Evolutionary conservation across 2,113 vertebrate genomes (phyloP).

Genomic region (Oncorhynchus kisutch): DNA sequence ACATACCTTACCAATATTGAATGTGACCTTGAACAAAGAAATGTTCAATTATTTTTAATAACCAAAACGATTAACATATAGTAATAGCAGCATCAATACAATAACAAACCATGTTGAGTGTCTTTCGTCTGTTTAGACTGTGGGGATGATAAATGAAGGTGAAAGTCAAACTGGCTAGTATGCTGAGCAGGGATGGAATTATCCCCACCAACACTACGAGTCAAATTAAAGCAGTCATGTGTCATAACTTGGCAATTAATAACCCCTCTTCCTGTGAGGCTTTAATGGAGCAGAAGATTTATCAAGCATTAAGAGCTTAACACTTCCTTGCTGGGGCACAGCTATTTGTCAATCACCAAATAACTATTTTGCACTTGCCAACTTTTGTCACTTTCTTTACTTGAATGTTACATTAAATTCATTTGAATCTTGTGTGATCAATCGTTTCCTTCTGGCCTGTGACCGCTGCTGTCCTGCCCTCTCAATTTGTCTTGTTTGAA

Average conservation of each 20-base stretch:
- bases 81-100: background rate
- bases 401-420: too few species aligned
- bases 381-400: background rate
- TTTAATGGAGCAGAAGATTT: conserved; percentile 76
- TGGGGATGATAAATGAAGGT: background rate
- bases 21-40: background rate
- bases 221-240: conserved; percentile 67
- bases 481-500: too few species aligned
- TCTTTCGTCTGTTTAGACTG: background rate
- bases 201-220: conserved; percentile 56
- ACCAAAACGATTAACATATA: too few species aligned
- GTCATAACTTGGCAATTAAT: conserved; percentile 73
- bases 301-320: conserved; percentile 72
- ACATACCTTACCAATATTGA: too few species aligned
- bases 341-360: conserved; percentile 60
- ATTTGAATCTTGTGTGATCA: too few species aligned
- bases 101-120: background rate
- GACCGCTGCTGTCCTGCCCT: too few species aligned
- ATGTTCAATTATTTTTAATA: background rate
- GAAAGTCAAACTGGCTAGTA: conserved; percentile 42
- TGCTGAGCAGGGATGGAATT: conserved; percentile 58
- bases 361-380: background rate
- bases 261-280: conserved; percentile 43
- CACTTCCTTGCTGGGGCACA: conserved; percentile 49
- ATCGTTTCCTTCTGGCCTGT: too few species aligned